Evolutionary conservation across 2,888 invertebrate species (phyloP).

Genomic region (Theretra japonica): DNA sequence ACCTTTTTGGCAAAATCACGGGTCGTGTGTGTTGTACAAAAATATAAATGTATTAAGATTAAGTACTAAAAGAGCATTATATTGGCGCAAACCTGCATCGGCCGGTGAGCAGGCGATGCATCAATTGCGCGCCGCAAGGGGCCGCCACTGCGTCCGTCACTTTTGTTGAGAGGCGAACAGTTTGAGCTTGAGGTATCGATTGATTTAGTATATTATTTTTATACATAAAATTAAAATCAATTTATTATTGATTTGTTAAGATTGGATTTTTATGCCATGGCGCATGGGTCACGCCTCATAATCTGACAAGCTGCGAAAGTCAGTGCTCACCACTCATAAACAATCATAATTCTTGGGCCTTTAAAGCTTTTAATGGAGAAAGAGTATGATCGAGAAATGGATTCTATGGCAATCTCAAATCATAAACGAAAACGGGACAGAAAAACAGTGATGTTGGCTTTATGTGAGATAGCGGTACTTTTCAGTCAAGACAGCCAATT

Average conservation of each 20-base stretch:
- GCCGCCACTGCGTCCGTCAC: constrained; percentile 64
- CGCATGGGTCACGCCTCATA: too few species aligned
- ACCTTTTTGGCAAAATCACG: background rate
- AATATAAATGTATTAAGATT: constrained; percentile 17
- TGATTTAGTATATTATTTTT: background rate
- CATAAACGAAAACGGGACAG: too few species aligned
- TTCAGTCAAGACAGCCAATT: too few species aligned
- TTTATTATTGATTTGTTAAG: background rate
- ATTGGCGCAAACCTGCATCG: constrained; percentile 55
- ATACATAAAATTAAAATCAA: background rate
- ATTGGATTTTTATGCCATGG: too few species aligned
- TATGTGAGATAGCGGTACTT: too few species aligned
- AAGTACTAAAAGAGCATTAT: constrained; percentile 43
- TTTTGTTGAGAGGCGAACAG: constrained; percentile 33
- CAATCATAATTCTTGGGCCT: too few species aligned
- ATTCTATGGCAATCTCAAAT: too few species aligned
- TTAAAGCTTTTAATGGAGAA: too few species aligned
- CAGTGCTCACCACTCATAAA: too few species aligned
- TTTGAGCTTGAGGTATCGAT: constrained; percentile 11
- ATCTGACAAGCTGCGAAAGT: too few species aligned
- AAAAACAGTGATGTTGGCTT: too few species aligned
- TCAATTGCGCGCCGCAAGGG: constrained; percentile 79
- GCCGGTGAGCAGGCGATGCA: constrained; percentile 74
- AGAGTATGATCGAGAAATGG: too few species aligned
- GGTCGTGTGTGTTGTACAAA: background rate